Base-by-base conservation (phyloP, 1,140 invertebrate species). In the Aporrectodea caliginosa region DNA sequence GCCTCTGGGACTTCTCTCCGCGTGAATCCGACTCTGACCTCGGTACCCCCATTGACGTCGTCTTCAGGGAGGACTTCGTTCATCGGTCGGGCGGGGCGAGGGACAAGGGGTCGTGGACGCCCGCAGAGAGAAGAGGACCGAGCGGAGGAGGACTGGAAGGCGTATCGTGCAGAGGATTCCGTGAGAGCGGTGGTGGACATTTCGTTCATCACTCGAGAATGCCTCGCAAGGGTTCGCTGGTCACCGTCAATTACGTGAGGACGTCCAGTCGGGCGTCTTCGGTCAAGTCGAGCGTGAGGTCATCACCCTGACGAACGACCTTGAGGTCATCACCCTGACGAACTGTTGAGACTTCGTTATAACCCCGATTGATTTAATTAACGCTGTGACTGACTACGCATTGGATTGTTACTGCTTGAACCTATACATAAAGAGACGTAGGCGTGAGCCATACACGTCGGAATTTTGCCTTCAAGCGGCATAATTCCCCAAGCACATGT, bases 1-100 rank as follows among this genome's bases (percentile, higher is more conserved):
- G 75, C 14, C 58, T 77, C 2, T 77, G 75, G 75, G 75, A 77
- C 75, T 77, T 77, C 30, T 77, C 75, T 14, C 75, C 75, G 22
- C 33, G 75, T 16, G 75, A 77, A 16, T 77, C 75, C n/a, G 75
- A 77, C 32, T 77, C 33, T 32, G 75, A 77, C 58, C 32, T 35
- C n/a, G 75, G 43, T 16, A 33, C 58, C 2, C 43, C 75, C 14
- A 12, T 77, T 16, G 75, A 58, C 43, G 43, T 22, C 6, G 43
- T 58, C 22, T 58, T 12, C 43, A 58, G 43, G 43, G 43, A 58
- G 43, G 43, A 58, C 43, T 58, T 58, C 43, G 6, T 22, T 6
- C 43, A 58, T 22, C 43, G 43, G 43, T 58, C 43, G 6, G 22
- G 43, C 22, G n/a, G n/a, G n/a, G n/a, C n/a, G n/a, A 6, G 43